Base-by-base conservation (phyloP, 1,140 invertebrate species). In the Halictus rubicundus region DNA sequence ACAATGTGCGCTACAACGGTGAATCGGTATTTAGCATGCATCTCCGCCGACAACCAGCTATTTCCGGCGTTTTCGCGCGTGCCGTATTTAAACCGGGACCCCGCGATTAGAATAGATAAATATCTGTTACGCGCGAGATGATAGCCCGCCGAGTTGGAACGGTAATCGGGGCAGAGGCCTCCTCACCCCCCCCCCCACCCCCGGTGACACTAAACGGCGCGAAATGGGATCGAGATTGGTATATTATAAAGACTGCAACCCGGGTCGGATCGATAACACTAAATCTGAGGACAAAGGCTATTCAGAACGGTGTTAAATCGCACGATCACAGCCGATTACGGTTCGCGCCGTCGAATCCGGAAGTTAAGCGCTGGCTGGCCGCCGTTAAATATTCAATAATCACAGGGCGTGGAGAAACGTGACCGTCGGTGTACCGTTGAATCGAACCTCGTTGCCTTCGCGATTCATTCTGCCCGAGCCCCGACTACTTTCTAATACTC, bases 321-420 rank as follows among this genome's bases (percentile, higher is more conserved):
- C 66, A 37, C 21, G 61, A 84, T 83, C 81, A 42, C n/a, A 25
- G 52, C 37, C 81, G 70, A 80, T 83, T 84, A 74, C 68, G 54
- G 52, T 49, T 46, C 61, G 46, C 66, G 19, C 54, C n/a, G 32
- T 64, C 4, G 71, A 49, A 80, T 73, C 49, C 54, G 57, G 54
- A 68, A 71, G 68, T 84, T 75, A 83, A 70, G 79, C 70, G 65
- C 59, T 52, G 54, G 27, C 68, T 69, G 21, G 14, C 16, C 32
- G 42, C 77, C 52, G 64, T 78, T 83, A 83, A 82, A 80, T 80
- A 80, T 80, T 75, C 65, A 82, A 75, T 80, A 75, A 80, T 82
- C 81, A 54, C 77, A 60, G 49, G 60, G 27, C 71, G 60, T 80
- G 78, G 76, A 70, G 71, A 68, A 60, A 73, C 65, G 76, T 83